Conservation (phyloP, 2,888 invertebrate genomes). For the Deilephila porcellus region DNA sequence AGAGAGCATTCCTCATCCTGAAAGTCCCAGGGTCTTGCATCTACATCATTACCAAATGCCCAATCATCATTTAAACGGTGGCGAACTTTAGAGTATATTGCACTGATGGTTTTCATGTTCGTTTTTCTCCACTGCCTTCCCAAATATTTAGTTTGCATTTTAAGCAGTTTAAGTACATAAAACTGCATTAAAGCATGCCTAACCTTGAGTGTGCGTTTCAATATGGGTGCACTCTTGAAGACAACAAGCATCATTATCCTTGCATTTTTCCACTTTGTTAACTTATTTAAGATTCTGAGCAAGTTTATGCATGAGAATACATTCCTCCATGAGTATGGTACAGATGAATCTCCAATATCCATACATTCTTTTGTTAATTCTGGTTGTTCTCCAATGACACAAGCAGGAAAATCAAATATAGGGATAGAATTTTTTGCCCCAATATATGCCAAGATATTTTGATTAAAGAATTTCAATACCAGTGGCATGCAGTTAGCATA, state of each 20-base stretch:
- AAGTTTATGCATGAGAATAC: conserved; percentile 99
- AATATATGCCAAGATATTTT: conserved; percentile 97
- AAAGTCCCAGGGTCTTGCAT: conserved; percentile 99
- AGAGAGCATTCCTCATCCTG: conserved; percentile 98
- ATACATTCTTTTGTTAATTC: conserved; percentile 96
- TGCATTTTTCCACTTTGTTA: conserved; percentile 99
- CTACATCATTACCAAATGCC: conserved; percentile 99
- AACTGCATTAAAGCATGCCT: conserved; percentile 98
- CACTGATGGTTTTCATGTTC: conserved; percentile 99
- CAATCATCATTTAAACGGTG: conserved; percentile 99
- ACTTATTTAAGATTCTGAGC: conserved; percentile 97
- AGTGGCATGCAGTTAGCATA: conserved; percentile 99
- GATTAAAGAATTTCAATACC: conserved; percentile 99
- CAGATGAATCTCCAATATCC: conserved; percentile 92
- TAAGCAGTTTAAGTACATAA: conserved; percentile 98
- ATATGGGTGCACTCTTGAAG: conserved; percentile 99
- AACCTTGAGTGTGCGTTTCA: conserved; percentile 98
- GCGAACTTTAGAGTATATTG: conserved; percentile 98
- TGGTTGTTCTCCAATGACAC: conserved; percentile 97
- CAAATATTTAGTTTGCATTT: conserved; percentile 99
- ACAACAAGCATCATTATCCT: conserved; percentile 99
- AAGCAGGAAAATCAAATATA: conserved; percentile 97
- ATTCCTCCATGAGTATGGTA: conserved; percentile 97
- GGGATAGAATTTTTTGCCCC: conserved; percentile 97
- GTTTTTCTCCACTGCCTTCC: conserved; percentile 99